Evolutionary conservation across 2,888 invertebrate species (phyloP).

Genomic region (Baronia brevicornis): DNA sequence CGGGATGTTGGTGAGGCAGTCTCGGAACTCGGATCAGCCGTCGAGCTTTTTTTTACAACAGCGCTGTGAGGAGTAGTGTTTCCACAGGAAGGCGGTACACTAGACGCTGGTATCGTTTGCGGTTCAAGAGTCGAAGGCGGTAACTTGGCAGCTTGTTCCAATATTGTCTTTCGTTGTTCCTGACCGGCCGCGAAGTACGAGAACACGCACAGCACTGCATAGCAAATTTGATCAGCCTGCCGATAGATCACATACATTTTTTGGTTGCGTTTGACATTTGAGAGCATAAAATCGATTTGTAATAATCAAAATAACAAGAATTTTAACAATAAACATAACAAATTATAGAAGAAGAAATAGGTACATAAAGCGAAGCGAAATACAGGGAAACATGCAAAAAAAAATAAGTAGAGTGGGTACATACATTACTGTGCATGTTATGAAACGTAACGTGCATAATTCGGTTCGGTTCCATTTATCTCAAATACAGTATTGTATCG

Average conservation of each 20-base stretch:
- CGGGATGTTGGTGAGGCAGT: conserved; percentile 18
- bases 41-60: conserved; percentile 11
- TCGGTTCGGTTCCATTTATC: conserved; percentile 47
- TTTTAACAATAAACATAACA: conserved; percentile 9
- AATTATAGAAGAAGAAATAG: conserved; percentile 17
- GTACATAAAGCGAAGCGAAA: conserved; percentile 24
- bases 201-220: conserved; percentile 99
- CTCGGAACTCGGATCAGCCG: conserved; percentile 15
- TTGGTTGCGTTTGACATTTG: neutral
- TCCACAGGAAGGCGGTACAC: conserved; percentile 15
- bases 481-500: conserved; percentile 56
- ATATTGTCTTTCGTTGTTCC: conserved; percentile 78
- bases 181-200: conserved; percentile 97
- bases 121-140: conserved; percentile 32
- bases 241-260: conserved; percentile 14
- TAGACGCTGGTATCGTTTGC: conserved; percentile 18
- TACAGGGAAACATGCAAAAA: conserved; percentile 40
- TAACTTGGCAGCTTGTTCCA: conserved; percentile 64
- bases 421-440: conserved; percentile 59
- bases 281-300: conserved; percentile 3
- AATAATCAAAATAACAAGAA: conserved; percentile 3
- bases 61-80: too few relatives aligned
- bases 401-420: conserved; percentile 41
- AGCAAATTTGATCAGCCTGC: conserved; percentile 99
- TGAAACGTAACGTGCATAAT: conserved; percentile 57